These are phyloP conservation scores for Drosophila cognata DNA, from an alignment of 2,888 invertebrate genomes.

Conservation along the genomic window DNA sequence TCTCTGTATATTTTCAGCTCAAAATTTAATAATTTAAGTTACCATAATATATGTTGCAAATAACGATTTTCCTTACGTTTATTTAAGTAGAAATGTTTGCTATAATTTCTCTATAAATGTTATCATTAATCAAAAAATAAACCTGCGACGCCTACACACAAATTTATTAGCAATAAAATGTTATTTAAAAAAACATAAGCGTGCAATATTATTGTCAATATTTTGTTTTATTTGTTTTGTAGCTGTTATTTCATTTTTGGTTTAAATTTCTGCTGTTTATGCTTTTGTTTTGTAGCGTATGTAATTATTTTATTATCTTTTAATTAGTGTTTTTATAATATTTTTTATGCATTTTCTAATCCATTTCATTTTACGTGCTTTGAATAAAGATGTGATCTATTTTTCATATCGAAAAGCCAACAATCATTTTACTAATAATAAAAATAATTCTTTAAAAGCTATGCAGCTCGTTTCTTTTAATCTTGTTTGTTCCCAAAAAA, in stretches of 20 bases:
- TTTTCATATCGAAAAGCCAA: conserved; percentile 29
- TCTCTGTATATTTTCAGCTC: conserved; percentile 83
- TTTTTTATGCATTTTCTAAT: background rate
- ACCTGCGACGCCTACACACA: conserved; percentile 41
- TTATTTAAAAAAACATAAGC: conserved; percentile 53
- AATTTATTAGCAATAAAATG: conserved; percentile 64
- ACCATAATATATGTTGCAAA: conserved; percentile 21
- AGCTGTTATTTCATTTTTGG: background rate
- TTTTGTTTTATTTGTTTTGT: conserved; percentile 42
- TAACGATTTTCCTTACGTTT: conserved; percentile 41
- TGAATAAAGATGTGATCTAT: conserved; percentile 15
- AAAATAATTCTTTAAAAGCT: conserved; percentile 2
- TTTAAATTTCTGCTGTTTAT: conserved; percentile 15
- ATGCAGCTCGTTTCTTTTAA: conserved; percentile 25
- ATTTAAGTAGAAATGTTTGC: conserved; percentile 44
- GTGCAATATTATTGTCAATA: conserved; percentile 43
- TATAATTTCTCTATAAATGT: conserved; percentile 50
- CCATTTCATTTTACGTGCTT: conserved; percentile 8
- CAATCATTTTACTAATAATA: conserved; percentile 36
- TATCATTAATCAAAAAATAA: conserved; percentile 39
- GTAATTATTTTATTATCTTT: background rate
- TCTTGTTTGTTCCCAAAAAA: conserved; percentile 19
- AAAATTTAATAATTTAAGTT: conserved; percentile 77
- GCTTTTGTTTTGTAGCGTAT: conserved; percentile 3
- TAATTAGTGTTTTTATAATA: background rate